Percentiles rank a stretch among this genome's conserved stretches.
Evolutionary conservation across 23 tunicate species (phyloP).

Genomic region (Aplidium turbinatum): DNA sequence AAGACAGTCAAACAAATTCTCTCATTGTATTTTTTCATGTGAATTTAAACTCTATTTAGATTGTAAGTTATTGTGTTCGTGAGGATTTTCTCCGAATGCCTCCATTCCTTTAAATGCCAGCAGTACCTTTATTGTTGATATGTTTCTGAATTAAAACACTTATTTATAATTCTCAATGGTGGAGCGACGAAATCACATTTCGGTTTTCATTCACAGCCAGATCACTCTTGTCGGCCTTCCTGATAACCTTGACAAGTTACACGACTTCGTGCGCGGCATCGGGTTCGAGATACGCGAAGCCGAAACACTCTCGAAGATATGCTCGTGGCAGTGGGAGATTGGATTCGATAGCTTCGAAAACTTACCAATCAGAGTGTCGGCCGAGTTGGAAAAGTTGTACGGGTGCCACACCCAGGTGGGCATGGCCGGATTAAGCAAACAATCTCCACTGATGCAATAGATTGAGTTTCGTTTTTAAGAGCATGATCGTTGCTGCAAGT

Average conservation of each 20-base stretch:
- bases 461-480: too few species aligned
- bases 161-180: too few species aligned
- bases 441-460: too few species aligned
- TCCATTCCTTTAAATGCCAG: not conserved
- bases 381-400: not conserved
- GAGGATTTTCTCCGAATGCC: not conserved
- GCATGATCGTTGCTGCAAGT: too few species aligned
- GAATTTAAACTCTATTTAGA: not conserved
- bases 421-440: too few species aligned
- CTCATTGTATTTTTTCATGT: not conserved
- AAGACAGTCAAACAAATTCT: slow-evolving; percentile 1
- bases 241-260: not conserved
- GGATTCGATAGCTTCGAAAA: not conserved
- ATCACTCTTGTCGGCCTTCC: not conserved
- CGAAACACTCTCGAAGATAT: not conserved
- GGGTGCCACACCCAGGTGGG: too few species aligned
- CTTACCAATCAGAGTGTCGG: slow-evolving; percentile 6
- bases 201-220: not conserved
- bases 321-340: slow-evolving; percentile 18
- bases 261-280: slow-evolving; percentile 16
- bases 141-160: too few species aligned
- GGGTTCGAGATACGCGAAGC: slow-evolving; percentile 27
- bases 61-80: not conserved
- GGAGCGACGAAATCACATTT: too few species aligned
- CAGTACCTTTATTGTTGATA: too few species aligned